Percentiles rank a stretch among this genome's conserved stretches.
Evolutionary conservation across 2,888 invertebrate genomes (phyloP).

Genomic region (Patella depressa): DNA sequence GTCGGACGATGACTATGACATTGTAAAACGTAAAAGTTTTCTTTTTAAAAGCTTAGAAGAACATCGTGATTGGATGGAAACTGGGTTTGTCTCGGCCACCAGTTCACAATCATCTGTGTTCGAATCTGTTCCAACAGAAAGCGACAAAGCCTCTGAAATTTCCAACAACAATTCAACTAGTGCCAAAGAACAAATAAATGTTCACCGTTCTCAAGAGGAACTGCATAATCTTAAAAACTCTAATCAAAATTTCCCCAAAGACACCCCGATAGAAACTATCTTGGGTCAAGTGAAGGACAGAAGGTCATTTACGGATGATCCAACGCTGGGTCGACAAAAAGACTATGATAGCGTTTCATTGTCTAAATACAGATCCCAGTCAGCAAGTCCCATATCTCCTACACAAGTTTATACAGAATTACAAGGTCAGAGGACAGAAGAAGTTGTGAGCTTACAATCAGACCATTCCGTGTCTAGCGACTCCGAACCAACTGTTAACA

Average conservation of each 20-base stretch:
- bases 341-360: neutral
- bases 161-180: neutral
- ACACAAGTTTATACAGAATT: too few species aligned
- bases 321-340: neutral
- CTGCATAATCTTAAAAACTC: conserved; percentile 3
- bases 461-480: too few species aligned
- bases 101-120: neutral
- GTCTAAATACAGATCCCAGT: neutral
- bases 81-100: neutral
- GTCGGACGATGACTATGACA: conserved; percentile 27
- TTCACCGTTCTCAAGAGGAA: neutral
- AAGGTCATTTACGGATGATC: neutral
- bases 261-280: neutral
- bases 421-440: too few species aligned
- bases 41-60: conserved; percentile 30
- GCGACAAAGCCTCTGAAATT: neutral
- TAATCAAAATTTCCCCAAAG: neutral
- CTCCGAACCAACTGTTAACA: too few species aligned
- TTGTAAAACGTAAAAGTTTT: conserved; percentile 33
- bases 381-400: neutral
- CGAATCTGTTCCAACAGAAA: neutral
- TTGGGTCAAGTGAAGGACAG: neutral
- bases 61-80: neutral
- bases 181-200: neutral
- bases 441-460: too few species aligned